Evolutionary conservation across 2,888 invertebrate species (phyloP), one percentile per base, ranked within the genome.

Genomic region (Acrobasis consociella): DNA sequence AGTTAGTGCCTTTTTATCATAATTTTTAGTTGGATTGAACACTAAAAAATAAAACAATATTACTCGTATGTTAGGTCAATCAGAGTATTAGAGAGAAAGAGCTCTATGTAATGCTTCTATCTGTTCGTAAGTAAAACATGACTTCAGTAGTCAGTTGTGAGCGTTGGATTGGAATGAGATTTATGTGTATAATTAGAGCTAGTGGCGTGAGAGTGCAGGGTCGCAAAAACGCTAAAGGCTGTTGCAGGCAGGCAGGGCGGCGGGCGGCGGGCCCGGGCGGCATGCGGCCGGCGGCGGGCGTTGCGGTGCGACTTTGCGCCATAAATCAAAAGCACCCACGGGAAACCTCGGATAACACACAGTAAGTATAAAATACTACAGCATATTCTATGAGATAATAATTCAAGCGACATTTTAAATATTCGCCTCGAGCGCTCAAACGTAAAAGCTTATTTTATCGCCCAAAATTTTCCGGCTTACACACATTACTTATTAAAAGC

Each of bases 301-400:
- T 75, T 76, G 81, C 82, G 82, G 81, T 78, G 80, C 77, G 81
- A 86, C 87, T 88, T 85, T 80, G 77, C 74, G 77, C 82, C 85
- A 87, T 91, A 90, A 91, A 91, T 91, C 90, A 91, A 87, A 87
- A 83, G 81, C 81, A 85, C 87, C 85, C 86, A 74, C 73, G 87
- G 85, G 86, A 85, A 74, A 81, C 78, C 82, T 81, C 82, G 70
- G 72, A 75, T 82, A 78, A 76, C 80, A 81, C 78, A 79, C 80
- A 76, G 80, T 81, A 82, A 82, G 78, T 81, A 84, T 82, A 85
- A 77, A 82, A 79, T 77, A 81, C 77, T 78, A 73, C 74, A 72
- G 62, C 64, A 70, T 73, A 74, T 73, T 74, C 72, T 77, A 76
- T 74, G 70, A 78, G 74, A 77, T 77, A 74, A 82, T 78, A 76